Evolutionary conservation across 1,140 invertebrate genomes (phyloP), one percentile per base, ranked within the genome.

Genomic region (Nasonia longicornis): DNA sequence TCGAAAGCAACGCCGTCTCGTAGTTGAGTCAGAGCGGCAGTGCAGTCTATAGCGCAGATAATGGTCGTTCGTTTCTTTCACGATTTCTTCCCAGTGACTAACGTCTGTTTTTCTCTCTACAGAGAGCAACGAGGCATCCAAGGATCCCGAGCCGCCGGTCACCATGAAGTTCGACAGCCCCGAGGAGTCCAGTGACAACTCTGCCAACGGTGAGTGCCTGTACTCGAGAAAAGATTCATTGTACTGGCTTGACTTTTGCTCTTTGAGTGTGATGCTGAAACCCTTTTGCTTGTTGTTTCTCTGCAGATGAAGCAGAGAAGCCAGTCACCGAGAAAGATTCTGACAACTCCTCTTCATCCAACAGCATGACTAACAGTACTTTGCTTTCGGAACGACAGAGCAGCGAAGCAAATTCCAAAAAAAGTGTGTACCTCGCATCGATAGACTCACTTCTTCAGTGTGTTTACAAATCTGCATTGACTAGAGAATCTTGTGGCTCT

Each of bases 151-250:
- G 80, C 80, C 88, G 14, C 81, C 84, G 26, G 84, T 86, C 73
- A 84, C 86, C 10, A 86, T 90, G 85, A 89, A 91, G 63, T 83
- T 88, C n/a, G 87, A 89, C 64, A 87, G 86, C 2, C 87, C 88
- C 7, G 86, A 87, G 14, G 87, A 89, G 31, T 86, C 87, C 3
- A 85, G 85, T 22, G 86, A 86, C 76, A 87, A 89, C 84, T 87
- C 87, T 3, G 79, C 85, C 8, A 87, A 86, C 82, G 88, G 88
- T 89, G 84, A 83, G 84, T 58, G 1, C 16, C 4, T 35, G 52
- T 58, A 20, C 16, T 52, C 3, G 6, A 14, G 16, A 16, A n/a
- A n/a, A 58, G 3, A 58, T n/a, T 58, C 16, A 71, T 71, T 38
- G 26, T 35, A 20, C 31, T 42, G 11, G 1, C 12, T 71, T 38